Percentiles rank a stretch among this genome's conserved stretches.
Conservation (phyloP, 2,888 invertebrate species). For the Lapara coniferarum region DNA sequence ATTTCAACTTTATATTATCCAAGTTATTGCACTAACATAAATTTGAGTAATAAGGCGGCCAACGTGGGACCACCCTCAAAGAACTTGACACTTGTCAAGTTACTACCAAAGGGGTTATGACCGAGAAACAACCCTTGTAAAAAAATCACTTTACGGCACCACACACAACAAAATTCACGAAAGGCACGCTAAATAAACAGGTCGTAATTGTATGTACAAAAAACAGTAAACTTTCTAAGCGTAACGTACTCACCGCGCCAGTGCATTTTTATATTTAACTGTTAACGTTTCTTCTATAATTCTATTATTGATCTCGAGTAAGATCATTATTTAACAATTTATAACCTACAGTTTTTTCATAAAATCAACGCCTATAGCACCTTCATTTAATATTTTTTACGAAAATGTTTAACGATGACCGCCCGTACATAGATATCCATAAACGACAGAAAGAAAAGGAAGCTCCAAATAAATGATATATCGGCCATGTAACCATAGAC, state of each 20-base stretch:
- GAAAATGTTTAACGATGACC: slow-evolving; percentile 76
- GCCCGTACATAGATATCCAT: slow-evolving; percentile 74
- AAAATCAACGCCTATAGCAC: slow-evolving; percentile 83
- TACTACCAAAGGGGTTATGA: slow-evolving; percentile 71
- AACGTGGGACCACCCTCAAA: slow-evolving; percentile 81
- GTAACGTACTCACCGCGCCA: slow-evolving; percentile 94
- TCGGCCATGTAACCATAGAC: slow-evolving; percentile 71
- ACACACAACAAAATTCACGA: slow-evolving; percentile 39
- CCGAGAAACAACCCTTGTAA: slow-evolving; percentile 52
- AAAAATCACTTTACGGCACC: slow-evolving; percentile 42
- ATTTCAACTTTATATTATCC: slow-evolving; percentile 41
- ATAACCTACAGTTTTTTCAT: slow-evolving; percentile 82
- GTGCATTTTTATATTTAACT: slow-evolving; percentile 97
- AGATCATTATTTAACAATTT: slow-evolving; percentile 90
- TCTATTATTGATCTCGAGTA: slow-evolving; percentile 99
- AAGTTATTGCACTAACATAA: slow-evolving; percentile 39
- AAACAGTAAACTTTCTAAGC: slow-evolving; percentile 81
- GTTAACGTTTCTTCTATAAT: slow-evolving; percentile 98
- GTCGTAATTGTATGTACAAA: slow-evolving; percentile 57
- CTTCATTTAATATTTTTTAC: slow-evolving; percentile 81
- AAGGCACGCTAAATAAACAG: slow-evolving; percentile 54
- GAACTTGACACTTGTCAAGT: slow-evolving; percentile 79
- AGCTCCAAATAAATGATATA: slow-evolving; percentile 73
- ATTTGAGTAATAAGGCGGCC: slow-evolving; percentile 54
- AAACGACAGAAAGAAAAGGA: slow-evolving; percentile 75